A percentile compares a stretch with the other conserved stretches of the same genome.
Evolutionary conservation across 2,113 vertebrate species (phyloP).

Genomic region (Austrofundulus limnaeus): DNA sequence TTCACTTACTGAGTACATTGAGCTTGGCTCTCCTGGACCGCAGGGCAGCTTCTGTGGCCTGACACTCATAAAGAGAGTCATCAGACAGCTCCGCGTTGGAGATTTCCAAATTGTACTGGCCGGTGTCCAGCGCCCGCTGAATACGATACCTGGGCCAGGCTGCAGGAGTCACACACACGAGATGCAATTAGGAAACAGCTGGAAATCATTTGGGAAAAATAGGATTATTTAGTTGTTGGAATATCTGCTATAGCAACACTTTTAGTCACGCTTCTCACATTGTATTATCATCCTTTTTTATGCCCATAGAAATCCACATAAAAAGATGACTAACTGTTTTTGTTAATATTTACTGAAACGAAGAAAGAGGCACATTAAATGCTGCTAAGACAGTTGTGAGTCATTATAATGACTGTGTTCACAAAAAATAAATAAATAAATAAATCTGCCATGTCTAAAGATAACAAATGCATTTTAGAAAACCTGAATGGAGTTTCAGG

Average conservation of each 20-base stretch:
- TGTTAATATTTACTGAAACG: constrained; percentile 9
- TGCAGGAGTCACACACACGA: constrained; percentile 58
- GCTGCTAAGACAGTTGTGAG: constrained; percentile 18
- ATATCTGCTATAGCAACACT: not conserved
- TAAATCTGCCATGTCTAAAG: constrained; percentile 1
- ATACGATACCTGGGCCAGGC: constrained; percentile 93
- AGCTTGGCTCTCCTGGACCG: constrained; percentile 89
- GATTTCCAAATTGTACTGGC: constrained; percentile 96
- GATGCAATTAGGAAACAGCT: constrained; percentile 1
- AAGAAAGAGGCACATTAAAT: constrained; percentile 15
- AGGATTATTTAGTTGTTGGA: not conserved
- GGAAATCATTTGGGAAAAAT: not conserved
- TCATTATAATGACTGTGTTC: constrained; percentile 6
- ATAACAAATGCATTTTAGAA: constrained; percentile 11
- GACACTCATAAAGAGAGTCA: constrained; percentile 93
- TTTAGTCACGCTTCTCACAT: constrained; percentile 1
- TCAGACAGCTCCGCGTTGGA: constrained; percentile 86
- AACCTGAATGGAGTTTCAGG: not conserved
- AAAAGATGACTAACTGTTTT: constrained; percentile 15
- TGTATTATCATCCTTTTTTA: not conserved
- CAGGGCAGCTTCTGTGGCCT: constrained; percentile 93
- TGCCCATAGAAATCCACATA: not conserved
- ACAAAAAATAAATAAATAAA: no score
- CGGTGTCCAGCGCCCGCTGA: constrained; percentile 84
- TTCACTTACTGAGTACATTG: constrained; percentile 91